Percentiles rank a stretch among this genome's conserved stretches.
Conservation (phyloP, 2,888 invertebrate species). For the Thera obeliscata region DNA sequence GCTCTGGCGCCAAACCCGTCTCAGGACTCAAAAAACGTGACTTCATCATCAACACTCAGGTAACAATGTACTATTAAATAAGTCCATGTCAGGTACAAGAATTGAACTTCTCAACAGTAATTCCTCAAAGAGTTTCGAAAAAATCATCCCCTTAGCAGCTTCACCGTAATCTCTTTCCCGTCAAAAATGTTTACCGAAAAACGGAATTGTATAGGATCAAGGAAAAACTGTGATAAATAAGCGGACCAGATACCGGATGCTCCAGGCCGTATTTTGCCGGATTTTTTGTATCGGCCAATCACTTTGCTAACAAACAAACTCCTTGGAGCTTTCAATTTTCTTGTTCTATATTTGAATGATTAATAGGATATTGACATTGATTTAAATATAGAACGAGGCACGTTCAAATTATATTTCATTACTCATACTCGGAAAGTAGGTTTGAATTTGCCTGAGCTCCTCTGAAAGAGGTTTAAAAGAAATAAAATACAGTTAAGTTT, state of each 20-base stretch:
- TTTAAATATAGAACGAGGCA: not conserved
- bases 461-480: no score
- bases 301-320: conserved; percentile 15
- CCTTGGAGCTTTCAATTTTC: conserved; percentile 1
- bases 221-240: conserved; percentile 38
- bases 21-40: no score
- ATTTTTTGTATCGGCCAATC: conserved; percentile 33
- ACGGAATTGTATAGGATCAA: conserved; percentile 36
- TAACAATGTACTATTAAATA: not conserved
- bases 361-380: not conserved
- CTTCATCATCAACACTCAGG: no score
- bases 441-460: no score
- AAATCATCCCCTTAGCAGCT: conserved; percentile 4
- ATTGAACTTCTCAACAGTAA: not conserved
- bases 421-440: no score
- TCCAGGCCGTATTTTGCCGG: conserved; percentile 31
- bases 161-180: conserved; percentile 36
- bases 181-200: conserved; percentile 41
- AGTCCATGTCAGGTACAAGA: not conserved
- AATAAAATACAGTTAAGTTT: no score
- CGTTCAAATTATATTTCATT: not conserved
- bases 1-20: no score
- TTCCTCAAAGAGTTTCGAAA: not conserved
- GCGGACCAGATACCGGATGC: conserved; percentile 36
- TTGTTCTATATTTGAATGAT: conserved; percentile 3